Base-by-base conservation (phyloP, 30 jellyfish, hydroid and myxozoan genomes). In the Cassiopea xamachana region DNA sequence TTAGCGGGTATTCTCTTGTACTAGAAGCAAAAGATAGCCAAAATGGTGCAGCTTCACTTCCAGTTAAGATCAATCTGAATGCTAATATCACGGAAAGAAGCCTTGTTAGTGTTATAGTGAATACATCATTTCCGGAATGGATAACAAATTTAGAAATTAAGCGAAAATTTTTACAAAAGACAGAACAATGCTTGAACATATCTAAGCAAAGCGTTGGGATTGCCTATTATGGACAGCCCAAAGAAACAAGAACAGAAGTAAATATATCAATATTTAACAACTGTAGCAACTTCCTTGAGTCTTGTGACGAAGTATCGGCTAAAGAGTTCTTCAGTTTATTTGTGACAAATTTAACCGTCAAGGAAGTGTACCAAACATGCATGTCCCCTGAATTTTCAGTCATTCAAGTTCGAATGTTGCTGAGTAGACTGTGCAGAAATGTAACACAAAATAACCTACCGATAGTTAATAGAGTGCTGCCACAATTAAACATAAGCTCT, bases 11-110 rank as follows among this genome's bases (percentile, higher is more conserved):
- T 80, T 19, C 75, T 1, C 89, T 43, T 75, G 5, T 76, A 27
- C 85, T 94, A 10, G 75, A 95, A 16, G 93, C 87, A 50, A 74
- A 73, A 58, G 91, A 87, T 70, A 87, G 89, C 8, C 72, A 69
- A 47, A 87, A 88, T 8, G 89, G 83, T 1, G 17, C 45, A 17
- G 90, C 82, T 16, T 75, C 84, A 48, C 60, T 77, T 13, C 89
- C 89, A 49, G 69, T 87, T 2, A 46, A 1, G 68, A 69, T 87
- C 59, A 60, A 46, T 43, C 12, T 62, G 70, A 16, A 16, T n/a
- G 89, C 69, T 27, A 87, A 87, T 44, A 47, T 55, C 43, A 55
- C 94, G 12, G 88, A 61, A 10, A 87, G 94, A 72, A 69, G 83
- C 59, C 72, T 87, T 5, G 78, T 87, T 18, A 87, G 47, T 47